Conservation (phyloP, 2,797 vertebrate genomes). For the Moxostoma hubbsi region DNA sequence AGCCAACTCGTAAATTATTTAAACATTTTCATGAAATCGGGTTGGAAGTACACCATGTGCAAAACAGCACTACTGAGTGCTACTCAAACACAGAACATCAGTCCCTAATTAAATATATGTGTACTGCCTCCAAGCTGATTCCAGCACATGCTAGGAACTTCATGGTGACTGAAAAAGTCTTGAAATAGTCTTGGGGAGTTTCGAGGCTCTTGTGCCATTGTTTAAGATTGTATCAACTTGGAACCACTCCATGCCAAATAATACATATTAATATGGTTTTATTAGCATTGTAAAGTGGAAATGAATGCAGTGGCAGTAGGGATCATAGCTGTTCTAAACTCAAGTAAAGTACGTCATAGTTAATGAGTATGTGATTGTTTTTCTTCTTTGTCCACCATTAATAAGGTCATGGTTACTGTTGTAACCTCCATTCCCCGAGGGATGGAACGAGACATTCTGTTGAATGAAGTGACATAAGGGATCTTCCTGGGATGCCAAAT, state of each 20-base stretch:
- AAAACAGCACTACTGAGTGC: constrained; percentile 14
- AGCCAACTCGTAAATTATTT: too few species aligned
- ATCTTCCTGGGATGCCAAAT: too few species aligned
- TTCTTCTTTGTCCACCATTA: not conserved
- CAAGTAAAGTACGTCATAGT: not conserved
- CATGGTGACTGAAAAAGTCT: not conserved
- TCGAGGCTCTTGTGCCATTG: not conserved
- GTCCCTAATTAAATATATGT: constrained; percentile 73
- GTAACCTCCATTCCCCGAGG: too few species aligned
- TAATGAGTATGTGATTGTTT: not conserved
- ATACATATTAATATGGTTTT: constrained; percentile 11
- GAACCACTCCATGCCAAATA: constrained; percentile 8
- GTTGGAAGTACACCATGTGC: too few species aligned
- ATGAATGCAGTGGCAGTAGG: not conserved
- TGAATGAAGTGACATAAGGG: too few species aligned
- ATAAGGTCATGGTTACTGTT: too few species aligned
- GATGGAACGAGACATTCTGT: too few species aligned
- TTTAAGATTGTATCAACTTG: not conserved
- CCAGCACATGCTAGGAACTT: not conserved
- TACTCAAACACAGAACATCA: constrained; percentile 63
- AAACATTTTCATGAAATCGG: too few species aligned
- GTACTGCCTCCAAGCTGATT: constrained; percentile 48
- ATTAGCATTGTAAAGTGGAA: constrained; percentile 1
- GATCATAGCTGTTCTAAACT: not conserved
- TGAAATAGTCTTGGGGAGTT: not conserved